Evolutionary conservation across 2,113 vertebrate genomes (phyloP), one percentile per base, ranked within the genome.

Genomic region (Seriola rivoliana): DNA sequence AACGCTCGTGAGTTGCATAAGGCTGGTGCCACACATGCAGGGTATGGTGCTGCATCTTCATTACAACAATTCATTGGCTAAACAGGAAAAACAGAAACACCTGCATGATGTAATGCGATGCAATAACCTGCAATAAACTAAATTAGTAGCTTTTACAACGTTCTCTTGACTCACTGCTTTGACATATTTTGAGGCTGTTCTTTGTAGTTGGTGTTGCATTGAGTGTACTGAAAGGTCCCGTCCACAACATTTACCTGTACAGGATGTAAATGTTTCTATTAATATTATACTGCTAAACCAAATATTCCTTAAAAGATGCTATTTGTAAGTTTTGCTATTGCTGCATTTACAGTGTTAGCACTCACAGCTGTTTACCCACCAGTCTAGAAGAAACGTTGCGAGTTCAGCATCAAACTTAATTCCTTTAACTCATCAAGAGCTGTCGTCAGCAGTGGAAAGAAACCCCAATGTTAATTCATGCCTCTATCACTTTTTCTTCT

Each of bases 61-160:
- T 80, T 60, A 73, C 76, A 80, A 63, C 48, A 67, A 76, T 71
- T 79, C 58, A 17, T 16, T 9, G 17, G 62, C 50, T 66, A 75
- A 55, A 42, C 52, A 65, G 42, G 59, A 65, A 48, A 29, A 64
- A 62, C 38, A 44, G 25, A 80, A 57, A 34, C 29, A 65, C 42
- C 25, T 48, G 8, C 8, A 17, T 83, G 80, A 78, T 74, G 78
- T 48, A 76, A 87, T 10, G 14, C 23, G 42, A 25, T 16, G 71
- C 23, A 83, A 83, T 25, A 36, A 55, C 3, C 5, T 38, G 59
- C 59, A 65, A 32, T 57, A 19, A 52, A 79, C 6, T 11, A 7
- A 71, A 57, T 66, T 3, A 44, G 42, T 7, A 16, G 32, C 36
- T 57, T 42, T 60, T 66, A 19, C 48, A 32, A 68, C 17, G n/a